Evolutionary conservation across 2,888 invertebrate species (phyloP).

Genomic region (Tanypteryx hageni): DNA sequence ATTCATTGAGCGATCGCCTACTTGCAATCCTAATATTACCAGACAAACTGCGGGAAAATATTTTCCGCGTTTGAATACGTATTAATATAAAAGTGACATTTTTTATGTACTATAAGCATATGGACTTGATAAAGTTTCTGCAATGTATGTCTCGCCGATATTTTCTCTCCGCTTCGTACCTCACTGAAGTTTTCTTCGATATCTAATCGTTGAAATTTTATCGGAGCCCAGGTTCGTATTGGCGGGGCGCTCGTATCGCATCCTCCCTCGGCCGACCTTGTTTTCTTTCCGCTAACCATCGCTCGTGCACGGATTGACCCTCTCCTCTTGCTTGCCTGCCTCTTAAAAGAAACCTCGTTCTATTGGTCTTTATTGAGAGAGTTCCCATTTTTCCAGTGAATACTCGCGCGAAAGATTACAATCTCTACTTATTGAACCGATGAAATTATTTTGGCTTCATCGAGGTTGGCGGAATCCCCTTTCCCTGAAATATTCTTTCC

Average conservation of each 20-base stretch:
- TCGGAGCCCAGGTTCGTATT: no score
- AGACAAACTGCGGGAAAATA: no score
- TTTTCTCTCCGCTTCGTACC: no score
- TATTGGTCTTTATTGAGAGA: neutral
- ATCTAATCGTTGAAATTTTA: no score
- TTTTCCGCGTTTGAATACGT: no score
- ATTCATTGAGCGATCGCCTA: no score
- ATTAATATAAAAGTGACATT: no score
- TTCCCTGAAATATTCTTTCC: neutral
- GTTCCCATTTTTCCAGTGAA: slow-evolving; percentile 24
- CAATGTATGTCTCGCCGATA: no score
- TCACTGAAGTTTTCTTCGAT: no score
- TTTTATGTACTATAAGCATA: no score
- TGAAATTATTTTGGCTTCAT: slow-evolving; percentile 34
- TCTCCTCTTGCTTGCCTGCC: neutral
- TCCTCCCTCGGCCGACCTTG: slow-evolving; percentile 15
- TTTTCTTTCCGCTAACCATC: slow-evolving; percentile 41
- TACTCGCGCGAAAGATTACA: slow-evolving; percentile 48
- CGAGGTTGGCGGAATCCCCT: slow-evolving; percentile 3
- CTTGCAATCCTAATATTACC: no score
- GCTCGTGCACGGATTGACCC: slow-evolving; percentile 25
- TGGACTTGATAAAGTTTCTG: no score
- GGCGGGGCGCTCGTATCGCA: neutral
- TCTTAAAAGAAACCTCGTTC: neutral
- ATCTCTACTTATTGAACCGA: slow-evolving; percentile 54